Base-by-base conservation (phyloP, 2,113 vertebrate genomes). In the Trogon melanurus region DNA sequence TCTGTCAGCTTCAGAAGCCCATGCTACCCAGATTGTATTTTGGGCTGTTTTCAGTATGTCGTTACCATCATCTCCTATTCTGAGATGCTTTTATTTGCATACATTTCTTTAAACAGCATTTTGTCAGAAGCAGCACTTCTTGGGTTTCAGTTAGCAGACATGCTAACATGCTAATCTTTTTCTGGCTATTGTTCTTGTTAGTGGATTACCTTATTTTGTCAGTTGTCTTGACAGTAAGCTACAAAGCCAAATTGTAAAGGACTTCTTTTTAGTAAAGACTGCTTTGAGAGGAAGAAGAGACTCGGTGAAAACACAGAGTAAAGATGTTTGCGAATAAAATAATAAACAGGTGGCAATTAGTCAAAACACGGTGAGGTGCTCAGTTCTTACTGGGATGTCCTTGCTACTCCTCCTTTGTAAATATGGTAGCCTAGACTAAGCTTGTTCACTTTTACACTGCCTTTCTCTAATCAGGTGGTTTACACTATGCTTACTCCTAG, bases 271-370 rank as follows among this genome's bases (percentile, higher is more conserved):
- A 60, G 41, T 57, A 65, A 60, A 76, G 88, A 65, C 16, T 92
- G 50, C 15, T 91, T 76, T 83, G 32, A 88, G 56, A 69, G 56
- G 51, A 57, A 62, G 27, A 44, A 76, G 22, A 60, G 22, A 38
- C 16, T 67, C 26, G 34, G 4, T 38, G 64, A 73, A 41, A 91
- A 74, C 50, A 85, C 34, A 80, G 18, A 72, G 29, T 71, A 58
- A 85, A 75, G 11, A 13, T 44, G 5, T 58, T 70, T 66, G 11
- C 30, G 76, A 91, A 70, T 41, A 70, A 18, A 64, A 30, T 51
- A 64, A 48, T 6, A 73, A 18, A 16, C 54, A 70, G 57, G 36
- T 1, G 1, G 17, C 3, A 0, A 56, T 50, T 5, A 0, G 32
- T 38, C 60, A 94, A 71, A 84, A 54, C 45, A 90, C 2, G 3